Percentiles rank a stretch among this genome's conserved stretches.
Evolutionary conservation across 1,140 invertebrate genomes (phyloP).

Genomic region (Polypedilum pembai): DNA sequence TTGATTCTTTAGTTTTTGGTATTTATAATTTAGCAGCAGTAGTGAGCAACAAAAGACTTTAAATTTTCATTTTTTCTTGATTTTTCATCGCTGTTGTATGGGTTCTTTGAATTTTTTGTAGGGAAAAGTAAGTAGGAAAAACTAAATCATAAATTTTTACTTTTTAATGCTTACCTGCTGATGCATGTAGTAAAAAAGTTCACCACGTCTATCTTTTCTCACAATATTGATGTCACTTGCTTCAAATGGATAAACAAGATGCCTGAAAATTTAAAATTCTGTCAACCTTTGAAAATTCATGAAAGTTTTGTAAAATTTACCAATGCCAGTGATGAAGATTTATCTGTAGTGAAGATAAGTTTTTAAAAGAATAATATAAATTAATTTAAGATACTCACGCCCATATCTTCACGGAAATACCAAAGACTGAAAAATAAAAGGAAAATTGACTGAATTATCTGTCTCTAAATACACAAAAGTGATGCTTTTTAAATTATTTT

Average conservation of each 20-base stretch:
- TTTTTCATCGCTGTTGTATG: too few species aligned
- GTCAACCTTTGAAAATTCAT: neutral
- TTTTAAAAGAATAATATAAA: neutral
- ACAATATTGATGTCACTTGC: constrained; percentile 41
- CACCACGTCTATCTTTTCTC: constrained; percentile 52
- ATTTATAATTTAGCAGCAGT: too few species aligned
- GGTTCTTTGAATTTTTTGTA: too few species aligned
- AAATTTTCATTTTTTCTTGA: too few species aligned
- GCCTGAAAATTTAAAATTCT: constrained; percentile 43
- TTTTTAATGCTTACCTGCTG: constrained; percentile 43
- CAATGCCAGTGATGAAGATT: constrained; percentile 57
- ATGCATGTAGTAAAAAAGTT: constrained; percentile 57
- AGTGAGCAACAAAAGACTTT: too few species aligned
- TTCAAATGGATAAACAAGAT: constrained; percentile 48
- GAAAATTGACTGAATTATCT: neutral
- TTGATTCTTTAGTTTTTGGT: too few species aligned
- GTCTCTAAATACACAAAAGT: too few species aligned
- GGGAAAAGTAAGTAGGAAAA: too few species aligned
- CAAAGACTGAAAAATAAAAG: constrained; percentile 22
- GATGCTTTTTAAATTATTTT: too few species aligned
- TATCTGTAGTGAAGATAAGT: constrained; percentile 31
- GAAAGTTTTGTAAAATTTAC: neutral
- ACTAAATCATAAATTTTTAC: too few species aligned
- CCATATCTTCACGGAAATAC: constrained; percentile 53
- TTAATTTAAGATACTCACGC: constrained; percentile 32